Percentiles rank a stretch among this genome's conserved stretches.
These are phyloP conservation scores for Biston stratarius DNA, from an alignment of 2,888 invertebrate genomes.

Conservation along the genomic window DNA sequence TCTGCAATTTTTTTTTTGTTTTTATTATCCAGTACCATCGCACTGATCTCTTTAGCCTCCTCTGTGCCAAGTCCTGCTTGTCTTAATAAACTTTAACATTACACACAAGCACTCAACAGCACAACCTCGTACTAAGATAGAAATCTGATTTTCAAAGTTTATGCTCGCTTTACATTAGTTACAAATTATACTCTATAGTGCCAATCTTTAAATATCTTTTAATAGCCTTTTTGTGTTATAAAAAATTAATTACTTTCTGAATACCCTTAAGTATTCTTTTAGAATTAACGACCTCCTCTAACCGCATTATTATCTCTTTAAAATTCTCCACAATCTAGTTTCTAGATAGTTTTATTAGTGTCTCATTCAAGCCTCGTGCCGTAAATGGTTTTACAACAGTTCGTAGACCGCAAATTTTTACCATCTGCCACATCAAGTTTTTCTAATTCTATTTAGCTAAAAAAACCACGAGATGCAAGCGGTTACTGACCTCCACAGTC, in stretches of 20 bases:
- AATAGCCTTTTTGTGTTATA: too few species aligned
- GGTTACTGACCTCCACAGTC: slow-evolving; percentile 65
- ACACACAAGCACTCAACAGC: too few species aligned
- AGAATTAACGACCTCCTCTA: neutral
- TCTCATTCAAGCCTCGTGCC: slow-evolving; percentile 8
- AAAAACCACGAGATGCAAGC: slow-evolving; percentile 66
- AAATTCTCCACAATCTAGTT: slow-evolving; percentile 5
- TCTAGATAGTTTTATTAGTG: slow-evolving; percentile 16
- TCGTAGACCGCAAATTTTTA: slow-evolving; percentile 35
- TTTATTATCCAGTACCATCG: too few species aligned
- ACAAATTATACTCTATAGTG: too few species aligned
- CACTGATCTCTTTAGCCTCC: too few species aligned
- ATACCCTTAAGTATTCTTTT: neutral
- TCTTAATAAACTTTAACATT: too few species aligned
- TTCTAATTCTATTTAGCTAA: slow-evolving; percentile 48
- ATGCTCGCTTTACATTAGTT: too few species aligned
- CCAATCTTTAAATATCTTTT: too few species aligned
- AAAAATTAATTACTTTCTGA: neutral
- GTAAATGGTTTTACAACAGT: slow-evolving; percentile 34
- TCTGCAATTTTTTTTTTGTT: too few species aligned
- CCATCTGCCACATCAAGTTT: slow-evolving; percentile 45
- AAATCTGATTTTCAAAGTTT: too few species aligned
- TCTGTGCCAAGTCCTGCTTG: too few species aligned
- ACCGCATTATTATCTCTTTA: neutral
- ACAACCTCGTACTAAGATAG: too few species aligned